Base-by-base conservation (phyloP, 2,797 vertebrate species). In the Distichodus sexfasciatus region DNA sequence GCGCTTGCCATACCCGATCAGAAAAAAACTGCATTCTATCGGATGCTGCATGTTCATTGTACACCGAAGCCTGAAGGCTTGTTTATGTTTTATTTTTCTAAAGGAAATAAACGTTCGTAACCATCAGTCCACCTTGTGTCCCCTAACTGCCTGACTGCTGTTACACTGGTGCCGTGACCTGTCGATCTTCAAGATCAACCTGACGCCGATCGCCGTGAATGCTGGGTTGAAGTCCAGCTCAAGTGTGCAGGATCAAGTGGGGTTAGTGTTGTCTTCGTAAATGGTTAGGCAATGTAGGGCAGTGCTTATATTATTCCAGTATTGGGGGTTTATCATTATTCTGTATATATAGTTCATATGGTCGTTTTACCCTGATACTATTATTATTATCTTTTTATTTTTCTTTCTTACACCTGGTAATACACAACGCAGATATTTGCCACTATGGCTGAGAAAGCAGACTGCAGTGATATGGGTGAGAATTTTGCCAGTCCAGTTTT, bases 91-190 rank as follows among this genome's bases (percentile, higher is more conserved):
- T 35, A 35, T 35, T 35, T 35, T 35, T 35, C 31, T 35, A 35
- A 35, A 35, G 31, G 31, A 35, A 35, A 35, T 35, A 35, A 35
- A 35, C 31, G 31, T 35, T 4, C 31, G 9, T 35, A 4, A 35
- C 9, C 31, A 35, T 35, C 31, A 35, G 31, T 35, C 31, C 31
- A 35, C 31, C 31, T 35, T 35, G 9, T 35, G 31, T 35, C 31
- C 31, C 31, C 31, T 35, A 35, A 35, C 31, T 35, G 31, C 31
- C 31, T 35, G 31, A 35, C 4, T 4, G 31, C 40, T 9, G 5
- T 68, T 23, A 68, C 51, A 68, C 19, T 68, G 43, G 66, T 68
- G 66, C 31, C 10, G 31, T 68, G 66, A 40, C 54, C 35, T 14
- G 9, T 21, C 9, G 55, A 69, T 50, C 6, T 19, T 9, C 9